Percentiles rank a stretch among this genome's conserved stretches.
phyloP scores from a whole-genome alignment of 2,113 vertebrate species.

The Oreochromis tanganicae region DNA sequence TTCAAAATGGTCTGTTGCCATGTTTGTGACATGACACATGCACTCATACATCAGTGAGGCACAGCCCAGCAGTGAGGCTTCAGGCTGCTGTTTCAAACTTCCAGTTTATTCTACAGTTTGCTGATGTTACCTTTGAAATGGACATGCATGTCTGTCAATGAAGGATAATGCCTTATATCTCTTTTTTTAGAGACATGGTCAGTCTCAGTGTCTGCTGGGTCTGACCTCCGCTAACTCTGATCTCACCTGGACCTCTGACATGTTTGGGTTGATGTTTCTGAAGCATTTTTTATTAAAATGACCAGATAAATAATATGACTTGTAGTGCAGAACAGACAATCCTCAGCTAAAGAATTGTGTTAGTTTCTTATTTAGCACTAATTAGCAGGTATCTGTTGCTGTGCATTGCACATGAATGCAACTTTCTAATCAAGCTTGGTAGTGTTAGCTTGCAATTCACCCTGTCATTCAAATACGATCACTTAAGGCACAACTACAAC shows the following conservation, averaged over 20 bases:
- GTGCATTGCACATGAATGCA: background rate
- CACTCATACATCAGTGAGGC: background rate
- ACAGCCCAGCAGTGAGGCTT: background rate
- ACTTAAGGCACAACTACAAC: background rate
- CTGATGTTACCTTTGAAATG: fast-evolving
- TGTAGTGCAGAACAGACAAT: background rate
- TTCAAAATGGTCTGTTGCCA: background rate
- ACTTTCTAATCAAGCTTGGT: background rate
- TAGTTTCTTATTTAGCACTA: background rate
- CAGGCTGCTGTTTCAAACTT: background rate
- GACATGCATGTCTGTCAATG: background rate
- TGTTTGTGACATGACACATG: background rate
- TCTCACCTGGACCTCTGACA: background rate
- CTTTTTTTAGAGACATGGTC: background rate
- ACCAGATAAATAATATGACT: background rate
- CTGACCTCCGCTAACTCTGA: background rate
- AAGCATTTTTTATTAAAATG: background rate
- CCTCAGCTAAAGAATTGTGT: background rate
- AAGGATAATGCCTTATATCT: background rate
- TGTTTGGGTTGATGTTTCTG: background rate
- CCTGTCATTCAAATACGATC: background rate
- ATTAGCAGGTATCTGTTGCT: background rate
- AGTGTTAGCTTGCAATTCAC: fast-evolving
- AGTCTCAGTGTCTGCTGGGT: background rate
- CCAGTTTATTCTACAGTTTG: background rate